These are phyloP conservation scores for Aphodius sticticus DNA, from an alignment of 2,888 invertebrate genomes.

Conservation along the genomic window DNA sequence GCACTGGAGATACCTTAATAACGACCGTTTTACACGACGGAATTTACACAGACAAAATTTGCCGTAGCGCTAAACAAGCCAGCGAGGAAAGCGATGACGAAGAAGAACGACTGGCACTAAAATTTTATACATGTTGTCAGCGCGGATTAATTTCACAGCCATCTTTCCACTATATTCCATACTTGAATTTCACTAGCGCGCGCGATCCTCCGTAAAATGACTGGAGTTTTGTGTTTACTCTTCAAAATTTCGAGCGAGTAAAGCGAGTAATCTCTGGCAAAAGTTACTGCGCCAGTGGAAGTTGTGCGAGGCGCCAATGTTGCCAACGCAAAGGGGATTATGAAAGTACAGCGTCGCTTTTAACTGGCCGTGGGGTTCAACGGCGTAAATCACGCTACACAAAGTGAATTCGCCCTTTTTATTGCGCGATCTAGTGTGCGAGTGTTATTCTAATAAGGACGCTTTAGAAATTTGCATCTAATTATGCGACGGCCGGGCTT, in stretches of 20 bases:
- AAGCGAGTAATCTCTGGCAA: background rate
- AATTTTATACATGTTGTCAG: too few species aligned
- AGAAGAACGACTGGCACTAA: too few species aligned
- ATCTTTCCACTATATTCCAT: too few species aligned
- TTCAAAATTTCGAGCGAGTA: background rate
- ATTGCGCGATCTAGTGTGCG: slow-evolving; percentile 4
- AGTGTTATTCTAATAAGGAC: slow-evolving; percentile 4
- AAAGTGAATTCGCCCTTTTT: background rate
- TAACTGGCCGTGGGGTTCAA: background rate
- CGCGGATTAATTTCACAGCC: too few species aligned
- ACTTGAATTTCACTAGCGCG: too few species aligned
- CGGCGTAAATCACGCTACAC: background rate
- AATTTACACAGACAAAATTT: too few species aligned
- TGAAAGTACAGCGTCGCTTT: background rate
- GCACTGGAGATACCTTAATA: too few species aligned
- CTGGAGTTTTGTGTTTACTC: background rate
- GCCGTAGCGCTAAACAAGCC: too few species aligned
- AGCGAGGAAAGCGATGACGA: too few species aligned
- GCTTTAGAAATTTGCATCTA: background rate
- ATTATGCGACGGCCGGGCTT: background rate
- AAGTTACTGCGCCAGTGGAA: slow-evolving; percentile 4
- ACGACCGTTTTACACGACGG: too few species aligned
- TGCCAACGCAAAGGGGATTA: background rate
- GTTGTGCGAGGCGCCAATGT: background rate
- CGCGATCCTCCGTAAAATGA: background rate